These are phyloP conservation scores for Hiodon tergisus DNA, from an alignment of 2,113 vertebrate genomes.

Conservation along the genomic window DNA sequence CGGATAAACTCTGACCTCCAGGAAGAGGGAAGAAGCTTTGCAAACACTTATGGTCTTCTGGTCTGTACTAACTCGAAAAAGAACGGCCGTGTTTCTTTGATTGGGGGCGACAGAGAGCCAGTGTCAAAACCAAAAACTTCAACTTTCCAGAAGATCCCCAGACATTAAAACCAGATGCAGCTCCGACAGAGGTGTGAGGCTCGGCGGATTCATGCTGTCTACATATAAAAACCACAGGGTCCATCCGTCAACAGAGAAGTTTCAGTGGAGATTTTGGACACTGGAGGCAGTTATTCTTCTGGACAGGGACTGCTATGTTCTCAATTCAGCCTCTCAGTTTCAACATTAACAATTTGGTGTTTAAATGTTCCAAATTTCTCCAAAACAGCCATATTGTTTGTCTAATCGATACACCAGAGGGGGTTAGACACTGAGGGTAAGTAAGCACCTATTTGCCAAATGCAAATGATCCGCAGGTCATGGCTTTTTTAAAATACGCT, in stretches of 20 bases:
- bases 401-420: too few species aligned
- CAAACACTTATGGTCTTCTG: not conserved
- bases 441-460: not conserved
- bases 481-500: conserved; percentile 31
- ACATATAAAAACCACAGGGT: conserved; percentile 43
- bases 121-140: not conserved
- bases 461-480: not conserved
- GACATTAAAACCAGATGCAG: conserved; percentile 60
- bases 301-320: not conserved
- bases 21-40: not conserved
- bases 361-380: too few species aligned
- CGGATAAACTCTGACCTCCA: not conserved
- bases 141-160: conserved; percentile 34
- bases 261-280: conserved; percentile 21
- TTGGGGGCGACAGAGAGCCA: not conserved
- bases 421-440: not conserved
- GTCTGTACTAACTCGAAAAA: not conserved
- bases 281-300: not conserved
- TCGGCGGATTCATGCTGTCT: conserved; percentile 8
- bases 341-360: not conserved
- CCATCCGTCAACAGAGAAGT: conserved; percentile 47
- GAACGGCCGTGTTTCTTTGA: conserved; percentile 7
- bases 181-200: conserved; percentile 32
- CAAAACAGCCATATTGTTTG: not conserved
- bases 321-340: not conserved